phyloP scores from a whole-genome alignment of 2,888 invertebrate species.

The Drosophila acutilabella region DNA sequence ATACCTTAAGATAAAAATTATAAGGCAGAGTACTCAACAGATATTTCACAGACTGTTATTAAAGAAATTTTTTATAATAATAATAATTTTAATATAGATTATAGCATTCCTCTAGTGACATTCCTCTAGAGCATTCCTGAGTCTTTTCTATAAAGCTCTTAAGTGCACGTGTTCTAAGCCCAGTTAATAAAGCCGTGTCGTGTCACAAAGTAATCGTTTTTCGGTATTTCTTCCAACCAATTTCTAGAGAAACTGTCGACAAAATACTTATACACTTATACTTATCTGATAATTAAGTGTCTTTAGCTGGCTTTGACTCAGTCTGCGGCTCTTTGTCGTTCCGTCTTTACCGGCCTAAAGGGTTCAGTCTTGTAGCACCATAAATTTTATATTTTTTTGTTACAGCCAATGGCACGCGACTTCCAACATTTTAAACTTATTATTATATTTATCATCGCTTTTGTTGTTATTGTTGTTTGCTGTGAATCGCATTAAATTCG shows the following conservation, averaged over 20 bases:
- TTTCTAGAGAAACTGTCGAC: constrained; percentile 45
- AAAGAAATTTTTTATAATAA: too few relatives aligned
- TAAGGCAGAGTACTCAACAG: too few relatives aligned
- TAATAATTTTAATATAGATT: too few relatives aligned
- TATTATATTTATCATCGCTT: not conserved
- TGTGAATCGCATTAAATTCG: constrained; percentile 69
- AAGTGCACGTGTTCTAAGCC: constrained; percentile 10
- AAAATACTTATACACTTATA: constrained; percentile 22
- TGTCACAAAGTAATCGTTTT: constrained; percentile 21
- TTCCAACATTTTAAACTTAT: constrained; percentile 18
- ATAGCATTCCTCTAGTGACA: too few relatives aligned
- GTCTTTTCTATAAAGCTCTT: not conserved
- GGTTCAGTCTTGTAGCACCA: constrained; percentile 31
- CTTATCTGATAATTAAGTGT: constrained; percentile 65
- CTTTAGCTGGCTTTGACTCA: constrained; percentile 27
- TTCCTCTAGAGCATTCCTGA: too few relatives aligned
- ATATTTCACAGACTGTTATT: too few relatives aligned
- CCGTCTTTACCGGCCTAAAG: constrained; percentile 22
- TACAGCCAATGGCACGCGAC: constrained; percentile 70
- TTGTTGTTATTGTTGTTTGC: constrained; percentile 5
- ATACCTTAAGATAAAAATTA: too few relatives aligned
- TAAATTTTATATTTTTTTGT: constrained; percentile 40
- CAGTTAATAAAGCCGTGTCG: constrained; percentile 7
- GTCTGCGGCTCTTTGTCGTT: constrained; percentile 49
- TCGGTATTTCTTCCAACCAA: constrained; percentile 11